These are phyloP conservation scores for Lepisosteus oculatus DNA, from an alignment of 2,113 vertebrate species.

Conservation along the genomic window DNA sequence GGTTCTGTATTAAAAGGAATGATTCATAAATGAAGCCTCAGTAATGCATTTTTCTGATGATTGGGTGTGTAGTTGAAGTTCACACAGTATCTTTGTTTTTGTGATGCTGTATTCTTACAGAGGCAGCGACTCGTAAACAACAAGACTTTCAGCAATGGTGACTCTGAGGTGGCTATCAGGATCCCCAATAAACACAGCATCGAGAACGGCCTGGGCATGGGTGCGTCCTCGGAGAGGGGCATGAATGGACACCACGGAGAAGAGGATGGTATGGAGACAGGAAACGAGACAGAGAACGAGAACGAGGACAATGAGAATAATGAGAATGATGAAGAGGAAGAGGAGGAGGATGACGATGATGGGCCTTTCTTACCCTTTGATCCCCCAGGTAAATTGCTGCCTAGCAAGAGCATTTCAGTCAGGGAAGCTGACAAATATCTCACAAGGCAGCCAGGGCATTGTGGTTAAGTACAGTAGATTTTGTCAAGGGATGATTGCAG, in stretches of 20 bases:
- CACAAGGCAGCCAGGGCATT: no score
- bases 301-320: conserved; percentile 86
- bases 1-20: no score
- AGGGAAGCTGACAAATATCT: no score
- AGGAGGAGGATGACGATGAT: conserved; percentile 76
- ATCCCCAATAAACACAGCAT: conserved; percentile 71
- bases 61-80: no score
- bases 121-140: conserved; percentile 91
- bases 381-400: conserved; percentile 72
- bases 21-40: no score
- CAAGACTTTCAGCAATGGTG: conserved; percentile 79
- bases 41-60: no score
- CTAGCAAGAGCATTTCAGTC: background rate
- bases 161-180: conserved; percentile 84
- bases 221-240: conserved; percentile 57
- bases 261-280: conserved; percentile 59
- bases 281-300: conserved; percentile 81
- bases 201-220: conserved; percentile 80
- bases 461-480: no score
- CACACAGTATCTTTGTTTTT: background rate
- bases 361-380: conserved; percentile 87
- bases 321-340: conserved; percentile 84
- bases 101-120: conserved; percentile 57
- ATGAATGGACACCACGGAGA: conserved; percentile 57
- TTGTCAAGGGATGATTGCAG: no score